Conservation (phyloP, 1,140 invertebrate species). For the Ridgeia piscesae region DNA sequence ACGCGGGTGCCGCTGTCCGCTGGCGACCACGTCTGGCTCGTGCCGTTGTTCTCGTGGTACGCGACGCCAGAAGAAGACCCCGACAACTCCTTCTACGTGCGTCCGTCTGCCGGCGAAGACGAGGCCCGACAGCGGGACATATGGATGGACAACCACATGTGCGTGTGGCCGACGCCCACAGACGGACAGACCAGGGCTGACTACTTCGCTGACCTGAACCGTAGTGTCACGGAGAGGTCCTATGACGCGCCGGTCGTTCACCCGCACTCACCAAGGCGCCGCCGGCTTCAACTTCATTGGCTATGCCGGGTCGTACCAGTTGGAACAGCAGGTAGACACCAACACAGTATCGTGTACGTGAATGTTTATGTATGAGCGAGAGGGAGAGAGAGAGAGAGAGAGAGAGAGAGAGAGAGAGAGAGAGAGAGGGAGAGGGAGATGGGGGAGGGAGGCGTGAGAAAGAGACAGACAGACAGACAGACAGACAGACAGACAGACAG, state of each 20-base stretch:
- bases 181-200: constrained; percentile 8
- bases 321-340: constrained; percentile 30
- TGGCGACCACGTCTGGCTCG: constrained; percentile 26
- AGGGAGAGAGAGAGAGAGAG: too few species aligned
- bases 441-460: too few species aligned
- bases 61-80: constrained; percentile 31
- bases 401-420: too few species aligned
- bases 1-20: constrained; percentile 10
- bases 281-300: constrained; percentile 31
- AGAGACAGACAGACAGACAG: too few species aligned
- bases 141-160: constrained; percentile 36
- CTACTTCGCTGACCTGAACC: constrained; percentile 30
- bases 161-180: constrained; percentile 25
- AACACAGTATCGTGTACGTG: too few species aligned
- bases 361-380: too few species aligned
- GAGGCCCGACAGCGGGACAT: constrained; percentile 8
- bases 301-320: constrained; percentile 28
- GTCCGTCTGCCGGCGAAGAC: neutral
- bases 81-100: constrained; percentile 28
- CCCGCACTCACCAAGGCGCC: neutral
- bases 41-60: constrained; percentile 35
- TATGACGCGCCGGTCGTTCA: constrained; percentile 30
- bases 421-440: too few species aligned
- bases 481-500: too few species aligned
- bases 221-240: neutral